Evolutionary conservation across 2,797 vertebrate species (phyloP).

Genomic region (Hemibagrus guttatus): DNA sequence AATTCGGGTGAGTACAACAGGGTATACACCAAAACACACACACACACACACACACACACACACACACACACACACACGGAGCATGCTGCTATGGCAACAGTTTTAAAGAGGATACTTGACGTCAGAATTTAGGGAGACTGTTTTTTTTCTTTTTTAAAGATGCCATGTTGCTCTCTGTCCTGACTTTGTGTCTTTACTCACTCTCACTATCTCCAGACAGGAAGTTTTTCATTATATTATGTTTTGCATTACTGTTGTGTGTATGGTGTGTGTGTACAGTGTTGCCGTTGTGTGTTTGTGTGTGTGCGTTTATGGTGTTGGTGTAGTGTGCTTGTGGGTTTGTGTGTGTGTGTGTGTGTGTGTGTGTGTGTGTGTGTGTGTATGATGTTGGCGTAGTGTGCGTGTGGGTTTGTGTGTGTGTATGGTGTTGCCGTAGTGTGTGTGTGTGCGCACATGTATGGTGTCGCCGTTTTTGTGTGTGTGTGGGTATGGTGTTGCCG

Average conservation of each 20-base stretch:
- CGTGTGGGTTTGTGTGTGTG: background rate
- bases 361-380: background rate
- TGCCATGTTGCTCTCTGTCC: background rate
- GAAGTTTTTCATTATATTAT: background rate
- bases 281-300: background rate
- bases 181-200: background rate
- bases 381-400: background rate
- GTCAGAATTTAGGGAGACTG: slow-evolving; percentile 56
- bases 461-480: background rate
- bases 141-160: slow-evolving; percentile 2
- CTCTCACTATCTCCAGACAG: background rate
- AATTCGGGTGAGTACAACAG: slow-evolving; percentile 85
- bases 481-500: background rate
- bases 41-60: slow-evolving; percentile 37
- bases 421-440: background rate
- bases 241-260: background rate
- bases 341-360: background rate
- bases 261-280: background rate
- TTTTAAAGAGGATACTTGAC: slow-evolving; percentile 57
- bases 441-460: too few species aligned
- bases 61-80: slow-evolving; percentile 15
- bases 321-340: background rate
- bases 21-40: slow-evolving; percentile 17
- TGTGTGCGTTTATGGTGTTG: background rate
- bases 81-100: slow-evolving; percentile 60